phyloP scores from a whole-genome alignment of 2,888 invertebrate genomes.

The Pseudococcus longispinus region DNA sequence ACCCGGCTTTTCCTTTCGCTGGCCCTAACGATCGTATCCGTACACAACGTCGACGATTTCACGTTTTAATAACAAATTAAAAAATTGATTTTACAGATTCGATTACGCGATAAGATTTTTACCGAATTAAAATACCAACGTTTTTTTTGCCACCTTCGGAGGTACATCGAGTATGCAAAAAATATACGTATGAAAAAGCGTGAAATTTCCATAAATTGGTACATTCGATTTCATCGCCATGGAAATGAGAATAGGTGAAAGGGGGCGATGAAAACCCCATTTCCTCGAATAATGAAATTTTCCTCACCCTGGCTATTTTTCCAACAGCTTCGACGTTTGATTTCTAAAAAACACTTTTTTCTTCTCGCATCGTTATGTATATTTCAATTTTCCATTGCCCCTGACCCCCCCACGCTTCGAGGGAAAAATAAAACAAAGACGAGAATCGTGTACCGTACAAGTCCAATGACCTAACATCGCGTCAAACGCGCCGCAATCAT shows the following conservation, averaged over 20 bases:
- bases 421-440: background rate
- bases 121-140: background rate
- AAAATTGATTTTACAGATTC: slow-evolving; percentile 9
- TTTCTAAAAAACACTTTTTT: no score
- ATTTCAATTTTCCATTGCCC: background rate
- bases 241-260: no score
- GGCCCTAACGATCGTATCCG: background rate
- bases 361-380: no score
- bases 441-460: background rate
- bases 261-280: no score
- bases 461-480: background rate
- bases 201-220: background rate
- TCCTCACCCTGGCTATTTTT: no score
- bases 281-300: no score
- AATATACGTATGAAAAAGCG: background rate
- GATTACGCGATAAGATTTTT: slow-evolving; percentile 19
- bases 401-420: background rate
- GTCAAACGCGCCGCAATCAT: slow-evolving; percentile 4
- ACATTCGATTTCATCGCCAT: background rate
- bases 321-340: no score
- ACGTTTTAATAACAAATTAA: slow-evolving; percentile 29
- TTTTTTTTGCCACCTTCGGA: background rate
- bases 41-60: background rate
- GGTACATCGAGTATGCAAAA: background rate
- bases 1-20: background rate